These are phyloP conservation scores for Enteromius unitaeniatus DNA, from an alignment of 2,797 vertebrate genomes.

Conservation along the genomic window DNA sequence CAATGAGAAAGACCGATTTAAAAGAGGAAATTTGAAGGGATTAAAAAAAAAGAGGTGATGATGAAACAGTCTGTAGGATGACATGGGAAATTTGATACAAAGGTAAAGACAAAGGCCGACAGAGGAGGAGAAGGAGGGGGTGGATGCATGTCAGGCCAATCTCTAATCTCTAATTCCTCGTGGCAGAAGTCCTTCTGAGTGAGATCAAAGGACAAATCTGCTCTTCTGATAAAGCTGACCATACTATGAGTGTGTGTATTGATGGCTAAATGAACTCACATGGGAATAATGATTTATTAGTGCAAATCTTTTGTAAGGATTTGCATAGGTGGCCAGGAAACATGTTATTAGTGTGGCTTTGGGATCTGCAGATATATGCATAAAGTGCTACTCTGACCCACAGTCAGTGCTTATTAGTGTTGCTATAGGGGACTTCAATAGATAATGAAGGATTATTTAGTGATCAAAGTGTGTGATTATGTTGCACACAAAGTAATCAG, in stretches of 20 bases:
- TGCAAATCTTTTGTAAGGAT: constrained; percentile 35
- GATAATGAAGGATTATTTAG: neutral
- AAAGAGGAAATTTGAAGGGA: neutral
- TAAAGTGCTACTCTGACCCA: neutral
- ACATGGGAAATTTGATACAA: constrained; percentile 13
- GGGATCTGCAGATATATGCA: constrained; percentile 20
- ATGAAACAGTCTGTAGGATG: constrained; percentile 11
- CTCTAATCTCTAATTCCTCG: constrained; percentile 66
- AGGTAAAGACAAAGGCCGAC: constrained; percentile 34
- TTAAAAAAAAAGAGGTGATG: neutral
- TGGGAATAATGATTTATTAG: constrained; percentile 31
- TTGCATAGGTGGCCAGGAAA: constrained; percentile 23
- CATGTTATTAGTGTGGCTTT: constrained; percentile 17
- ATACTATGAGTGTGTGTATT: constrained; percentile 32
- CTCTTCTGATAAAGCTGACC: constrained; percentile 63
- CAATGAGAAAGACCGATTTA: constrained; percentile 34
- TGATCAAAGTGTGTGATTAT: constrained; percentile 17
- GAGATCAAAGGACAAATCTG: constrained; percentile 72
- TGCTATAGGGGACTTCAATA: neutral
- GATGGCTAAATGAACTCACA: neutral
- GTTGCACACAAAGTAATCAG: constrained; percentile 1
- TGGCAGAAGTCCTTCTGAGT: constrained; percentile 61
- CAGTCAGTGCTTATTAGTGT: constrained; percentile 6
- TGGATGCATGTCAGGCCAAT: constrained; percentile 58
- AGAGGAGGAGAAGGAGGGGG: constrained; percentile 18